Evolutionary conservation across 1,140 invertebrate genomes (phyloP).

Genomic region (Diabrotica virgifera): DNA sequence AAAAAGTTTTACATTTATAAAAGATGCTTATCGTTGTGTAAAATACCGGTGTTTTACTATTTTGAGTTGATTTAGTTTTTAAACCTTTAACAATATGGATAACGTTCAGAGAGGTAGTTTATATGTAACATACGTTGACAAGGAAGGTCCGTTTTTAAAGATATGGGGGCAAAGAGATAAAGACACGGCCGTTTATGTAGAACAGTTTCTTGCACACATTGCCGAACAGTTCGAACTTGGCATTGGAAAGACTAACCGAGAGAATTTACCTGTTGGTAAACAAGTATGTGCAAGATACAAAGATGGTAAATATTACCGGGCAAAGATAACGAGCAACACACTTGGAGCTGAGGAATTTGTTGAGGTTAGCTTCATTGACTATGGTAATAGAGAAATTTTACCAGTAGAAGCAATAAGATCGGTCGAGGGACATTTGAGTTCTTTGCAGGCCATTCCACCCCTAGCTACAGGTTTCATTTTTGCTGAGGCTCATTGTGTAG

Average conservation of each 20-base stretch:
- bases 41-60: not conserved
- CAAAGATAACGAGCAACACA: slow-evolving; percentile 54
- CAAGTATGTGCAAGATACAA: slow-evolving; percentile 64
- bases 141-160: slow-evolving; percentile 61
- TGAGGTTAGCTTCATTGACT: slow-evolving; percentile 67
- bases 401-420: slow-evolving; percentile 55
- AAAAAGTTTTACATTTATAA: not conserved
- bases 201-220: slow-evolving; percentile 53
- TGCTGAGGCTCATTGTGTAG: slow-evolving; percentile 43
- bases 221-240: slow-evolving; percentile 51
- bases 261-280: slow-evolving; percentile 50
- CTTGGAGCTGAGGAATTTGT: slow-evolving; percentile 51
- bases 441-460: slow-evolving; percentile 52
- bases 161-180: slow-evolving; percentile 62
- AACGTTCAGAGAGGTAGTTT: slow-evolving; percentile 25
- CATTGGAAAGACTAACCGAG: slow-evolving; percentile 44
- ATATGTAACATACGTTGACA: slow-evolving; percentile 62
- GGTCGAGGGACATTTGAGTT: slow-evolving; percentile 52
- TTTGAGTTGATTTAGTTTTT: not conserved
- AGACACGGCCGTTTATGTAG: slow-evolving; percentile 53
- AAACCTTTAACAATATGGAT: slow-evolving; percentile 11
- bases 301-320: slow-evolving; percentile 62
- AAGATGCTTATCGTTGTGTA: not conserved
- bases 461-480: slow-evolving; percentile 59
- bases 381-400: slow-evolving; percentile 62